A percentile compares a stretch with the other conserved stretches of the same genome.
These are phyloP conservation scores for Drosophila tropicalis DNA, from an alignment of 1,140 invertebrate genomes.

Conservation along the genomic window DNA sequence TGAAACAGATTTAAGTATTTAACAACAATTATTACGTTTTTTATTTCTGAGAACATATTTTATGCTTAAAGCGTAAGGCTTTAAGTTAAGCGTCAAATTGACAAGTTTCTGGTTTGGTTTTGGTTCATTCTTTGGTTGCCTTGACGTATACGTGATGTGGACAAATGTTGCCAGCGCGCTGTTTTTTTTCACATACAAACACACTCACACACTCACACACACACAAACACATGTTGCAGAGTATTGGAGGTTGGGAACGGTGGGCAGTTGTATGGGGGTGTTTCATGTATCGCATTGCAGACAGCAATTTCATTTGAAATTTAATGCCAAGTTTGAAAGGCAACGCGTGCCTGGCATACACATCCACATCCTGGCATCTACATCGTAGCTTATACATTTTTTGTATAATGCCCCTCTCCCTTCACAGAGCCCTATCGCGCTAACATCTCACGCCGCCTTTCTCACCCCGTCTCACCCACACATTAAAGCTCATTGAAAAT, in stretches of 20 bases:
- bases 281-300: constrained; percentile 68
- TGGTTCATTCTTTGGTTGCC: constrained; percentile 25
- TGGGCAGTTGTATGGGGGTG: constrained; percentile 1
- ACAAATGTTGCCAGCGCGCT: constrained; percentile 68
- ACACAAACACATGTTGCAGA: constrained; percentile 42
- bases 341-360: constrained; percentile 68
- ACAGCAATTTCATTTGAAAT: constrained; percentile 79
- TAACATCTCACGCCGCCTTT: neutral
- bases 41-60: constrained; percentile 22
- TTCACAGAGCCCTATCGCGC: neutral
- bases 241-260: constrained; percentile 2
- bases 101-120: constrained; percentile 55
- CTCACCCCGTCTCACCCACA: constrained; percentile 15
- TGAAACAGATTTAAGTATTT: too few relatives aligned
- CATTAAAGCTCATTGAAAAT: constrained; percentile 40
- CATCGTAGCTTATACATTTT: too few relatives aligned
- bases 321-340: constrained; percentile 76
- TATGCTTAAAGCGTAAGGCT: constrained; percentile 45
- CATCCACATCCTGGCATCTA: constrained; percentile 18
- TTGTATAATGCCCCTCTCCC: neutral
- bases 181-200: constrained; percentile 57
- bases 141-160: constrained; percentile 72
- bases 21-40: neutral
- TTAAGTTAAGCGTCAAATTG: constrained; percentile 55
- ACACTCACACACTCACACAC: constrained; percentile 2